Conservation (phyloP, 1,140 invertebrate genomes). For the Dryas iulia region DNA sequence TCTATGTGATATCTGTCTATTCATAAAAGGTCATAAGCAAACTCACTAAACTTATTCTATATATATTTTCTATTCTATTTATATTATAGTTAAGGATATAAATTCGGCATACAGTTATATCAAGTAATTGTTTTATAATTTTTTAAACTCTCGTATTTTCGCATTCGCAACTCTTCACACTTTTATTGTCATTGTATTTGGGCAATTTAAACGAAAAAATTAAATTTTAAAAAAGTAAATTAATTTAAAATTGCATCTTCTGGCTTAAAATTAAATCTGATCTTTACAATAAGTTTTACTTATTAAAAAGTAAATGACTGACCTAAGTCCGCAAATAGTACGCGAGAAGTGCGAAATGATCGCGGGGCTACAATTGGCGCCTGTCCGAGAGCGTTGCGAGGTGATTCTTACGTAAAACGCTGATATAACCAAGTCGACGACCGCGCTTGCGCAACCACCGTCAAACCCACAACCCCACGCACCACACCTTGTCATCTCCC, state of each 20-base stretch:
- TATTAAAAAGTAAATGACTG: not conserved
- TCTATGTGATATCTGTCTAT: constrained; percentile 54
- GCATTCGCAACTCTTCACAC: no score
- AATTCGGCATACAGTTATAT: no score
- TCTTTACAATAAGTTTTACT: not conserved
- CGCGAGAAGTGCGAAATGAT: constrained; percentile 70
- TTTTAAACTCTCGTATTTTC: no score
- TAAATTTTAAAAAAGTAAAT: not conserved
- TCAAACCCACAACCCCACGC: constrained; percentile 73
- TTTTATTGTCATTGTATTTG: no score
- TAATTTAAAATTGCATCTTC: not conserved
- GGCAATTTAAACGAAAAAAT: not conserved
- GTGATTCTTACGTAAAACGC: constrained; percentile 74
- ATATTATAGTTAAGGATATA: no score
- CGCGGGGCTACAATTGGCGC: constrained; percentile 70
- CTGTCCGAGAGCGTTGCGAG: constrained; percentile 69
- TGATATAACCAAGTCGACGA: constrained; percentile 79
- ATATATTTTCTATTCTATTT: not conserved
- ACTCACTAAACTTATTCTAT: not conserved
- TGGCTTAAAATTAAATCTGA: not conserved
- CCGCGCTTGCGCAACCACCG: constrained; percentile 72
- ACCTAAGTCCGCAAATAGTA: constrained; percentile 62
- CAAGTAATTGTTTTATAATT: no score
- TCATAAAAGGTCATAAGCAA: constrained; percentile 53
- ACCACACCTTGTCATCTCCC: constrained; percentile 50